Evolutionary conservation across 2,113 vertebrate species (phyloP).

Genomic region (Aplodontia rufa): DNA sequence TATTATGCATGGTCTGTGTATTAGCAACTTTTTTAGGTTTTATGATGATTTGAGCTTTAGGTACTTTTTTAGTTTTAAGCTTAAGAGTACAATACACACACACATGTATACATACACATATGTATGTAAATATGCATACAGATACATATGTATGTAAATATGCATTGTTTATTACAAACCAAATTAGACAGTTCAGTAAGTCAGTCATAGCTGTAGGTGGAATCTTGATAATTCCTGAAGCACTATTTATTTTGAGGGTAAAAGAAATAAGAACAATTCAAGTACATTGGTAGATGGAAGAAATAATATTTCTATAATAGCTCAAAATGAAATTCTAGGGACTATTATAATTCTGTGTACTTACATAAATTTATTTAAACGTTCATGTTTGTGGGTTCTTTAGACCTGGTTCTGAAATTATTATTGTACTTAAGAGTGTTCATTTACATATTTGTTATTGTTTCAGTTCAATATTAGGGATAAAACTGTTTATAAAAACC

Average conservation of each 20-base stretch:
- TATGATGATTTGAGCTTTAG: constrained; percentile 46
- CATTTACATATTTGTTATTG: constrained; percentile 25
- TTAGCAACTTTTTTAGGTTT: neutral
- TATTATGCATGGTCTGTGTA: neutral
- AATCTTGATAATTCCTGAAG: neutral
- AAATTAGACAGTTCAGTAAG: neutral
- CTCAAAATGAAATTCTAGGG: constrained; percentile 33
- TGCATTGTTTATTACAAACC: neutral
- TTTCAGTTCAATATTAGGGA: constrained; percentile 7
- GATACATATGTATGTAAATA: neutral
- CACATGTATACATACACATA: neutral
- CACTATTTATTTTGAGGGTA: neutral
- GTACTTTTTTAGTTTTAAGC: constrained; percentile 17
- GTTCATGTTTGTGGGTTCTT: neutral
- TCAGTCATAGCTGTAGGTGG: neutral
- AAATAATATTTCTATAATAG: neutral
- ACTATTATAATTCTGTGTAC: neutral
- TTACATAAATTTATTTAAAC: constrained; percentile 41
- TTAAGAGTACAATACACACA: no score
- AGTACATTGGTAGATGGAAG: neutral
- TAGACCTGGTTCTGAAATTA: neutral
- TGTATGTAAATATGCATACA: neutral
- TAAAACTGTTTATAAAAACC: constrained; percentile 20
- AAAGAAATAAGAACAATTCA: neutral
- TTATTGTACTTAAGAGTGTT: constrained; percentile 17